Evolutionary conservation across 2,797 vertebrate species (phyloP), one percentile per base, ranked within the genome.

Genomic region (Xerus rutilus): DNA sequence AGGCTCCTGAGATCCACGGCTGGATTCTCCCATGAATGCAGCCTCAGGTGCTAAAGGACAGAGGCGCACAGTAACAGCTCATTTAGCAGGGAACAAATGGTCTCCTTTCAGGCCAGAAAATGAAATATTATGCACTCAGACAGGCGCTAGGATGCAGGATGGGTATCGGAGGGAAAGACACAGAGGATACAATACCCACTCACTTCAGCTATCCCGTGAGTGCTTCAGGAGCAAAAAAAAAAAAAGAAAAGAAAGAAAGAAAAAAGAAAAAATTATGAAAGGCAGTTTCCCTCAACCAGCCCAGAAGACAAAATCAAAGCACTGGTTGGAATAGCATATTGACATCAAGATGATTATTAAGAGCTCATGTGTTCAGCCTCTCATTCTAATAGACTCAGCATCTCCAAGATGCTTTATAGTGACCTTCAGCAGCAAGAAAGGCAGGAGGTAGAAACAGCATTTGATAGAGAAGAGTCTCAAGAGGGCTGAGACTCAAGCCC

Each of bases 11-110:
- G 87, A 93, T 78, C 93, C 96, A 97, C 10, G 54, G 94, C 95
- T 97, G 96, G 81, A 76, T 97, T 97, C 97, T 76, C 91, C 92
- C 77, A 65, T 52, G 85, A 88, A 94, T 43, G 83, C 76, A 96
- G 97, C 94, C 97, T 85, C 93, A 91, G 97, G 97, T 97, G 96
- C 43, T 1, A 0, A 93, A 69, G 54, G 95, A 87, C 67, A 86
- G 76, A 86, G 89, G 84, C 1, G 1, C 49, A 73, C 4, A 69
- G 94, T 39, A 96, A 97, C 96, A 97, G 96, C 96, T 97, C 96
- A 97, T 97, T 97, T 97, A 96, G 93, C 97, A 97, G 84, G 73
- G 91, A 86, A 97, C 91, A 96, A 97, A 97, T 97, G 94, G 91
- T 39, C 77, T 90, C 89, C 81, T 93, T 96, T 93, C 35, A 47